These are phyloP conservation scores for Aurelia aurita DNA, from an alignment of 30 jellyfish, hydroid and myxozoan species.

Conservation along the genomic window DNA sequence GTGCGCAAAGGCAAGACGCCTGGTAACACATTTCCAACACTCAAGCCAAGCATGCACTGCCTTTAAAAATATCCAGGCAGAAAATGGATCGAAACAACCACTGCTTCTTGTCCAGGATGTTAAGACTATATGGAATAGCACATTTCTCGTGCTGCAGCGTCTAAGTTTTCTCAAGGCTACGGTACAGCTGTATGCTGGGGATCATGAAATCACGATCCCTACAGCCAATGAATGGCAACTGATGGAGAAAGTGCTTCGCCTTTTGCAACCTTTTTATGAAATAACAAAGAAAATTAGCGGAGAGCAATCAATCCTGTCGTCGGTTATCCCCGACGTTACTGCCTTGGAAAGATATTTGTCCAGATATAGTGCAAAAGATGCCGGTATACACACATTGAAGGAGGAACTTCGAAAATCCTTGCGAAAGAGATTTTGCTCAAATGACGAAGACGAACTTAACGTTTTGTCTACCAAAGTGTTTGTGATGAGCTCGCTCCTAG, in stretches of 20 bases:
- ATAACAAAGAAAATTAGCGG: slow-evolving; percentile 46
- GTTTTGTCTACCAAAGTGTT: slow-evolving; percentile 27
- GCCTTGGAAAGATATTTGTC: slow-evolving; percentile 21
- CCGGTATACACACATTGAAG: slow-evolving; percentile 59
- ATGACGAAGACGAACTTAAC: slow-evolving; percentile 46
- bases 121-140: too few relatives aligned
- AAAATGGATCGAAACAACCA: slow-evolving; percentile 62
- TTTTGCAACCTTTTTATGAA: slow-evolving; percentile 62
- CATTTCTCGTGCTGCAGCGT: too few relatives aligned
- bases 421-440: slow-evolving; percentile 19
- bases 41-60: slow-evolving; percentile 77
- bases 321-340: slow-evolving; percentile 51
- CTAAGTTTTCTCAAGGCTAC: too few relatives aligned
- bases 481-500: slow-evolving; percentile 51
- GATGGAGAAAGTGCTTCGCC: slow-evolving; percentile 50
- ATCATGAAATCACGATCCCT: slow-evolving; percentile 48
- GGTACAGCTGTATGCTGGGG: slow-evolving; percentile 57
- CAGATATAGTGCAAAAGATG: slow-evolving; percentile 13
- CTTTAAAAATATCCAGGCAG: slow-evolving; percentile 66
- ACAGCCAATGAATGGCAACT: slow-evolving; percentile 71
- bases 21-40: slow-evolving; percentile 76
- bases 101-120: slow-evolving; percentile 48
- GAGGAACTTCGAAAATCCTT: slow-evolving; percentile 44
- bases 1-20: slow-evolving; percentile 42
- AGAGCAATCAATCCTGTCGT: slow-evolving; percentile 26